Percentiles rank a stretch among this genome's conserved stretches.
phyloP scores from a whole-genome alignment of 2,888 invertebrate genomes.

The Apodemia hepburni region DNA sequence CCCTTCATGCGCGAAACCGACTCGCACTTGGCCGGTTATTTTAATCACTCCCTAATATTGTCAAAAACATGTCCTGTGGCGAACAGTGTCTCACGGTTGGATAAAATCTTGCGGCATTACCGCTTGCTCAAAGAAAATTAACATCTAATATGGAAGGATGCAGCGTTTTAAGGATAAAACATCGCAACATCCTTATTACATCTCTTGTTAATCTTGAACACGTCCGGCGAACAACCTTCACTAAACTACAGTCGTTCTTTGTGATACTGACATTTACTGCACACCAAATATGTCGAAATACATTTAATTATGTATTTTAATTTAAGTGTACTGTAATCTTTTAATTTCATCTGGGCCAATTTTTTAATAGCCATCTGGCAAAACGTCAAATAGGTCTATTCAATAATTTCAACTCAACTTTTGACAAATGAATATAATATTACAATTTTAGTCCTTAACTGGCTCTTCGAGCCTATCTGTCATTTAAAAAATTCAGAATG shows the following conservation, averaged over 20 bases:
- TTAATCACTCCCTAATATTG: background rate
- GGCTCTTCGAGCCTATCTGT: no score
- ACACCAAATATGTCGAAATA: background rate
- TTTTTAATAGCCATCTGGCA: no score
- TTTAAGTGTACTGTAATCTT: no score
- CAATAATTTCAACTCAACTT: no score
- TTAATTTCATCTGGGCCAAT: no score
- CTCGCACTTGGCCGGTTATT: no score
- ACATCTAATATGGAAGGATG: slow-evolving; percentile 13
- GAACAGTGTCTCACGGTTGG: background rate
- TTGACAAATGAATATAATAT: no score
- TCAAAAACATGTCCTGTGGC: background rate
- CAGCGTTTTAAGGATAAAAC: slow-evolving; percentile 19
- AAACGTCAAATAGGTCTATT: no score
- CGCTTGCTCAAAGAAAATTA: slow-evolving; percentile 5
- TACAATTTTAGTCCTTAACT: no score
- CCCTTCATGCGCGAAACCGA: no score
- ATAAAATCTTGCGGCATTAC: slow-evolving; percentile 10
- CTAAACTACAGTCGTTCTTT: slow-evolving; percentile 9
- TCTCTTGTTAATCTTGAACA: slow-evolving; percentile 21
- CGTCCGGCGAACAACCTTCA: slow-evolving; percentile 19
- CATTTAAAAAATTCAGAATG: no score
- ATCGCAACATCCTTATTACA: slow-evolving; percentile 18
- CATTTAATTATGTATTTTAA: no score
- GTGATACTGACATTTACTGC: slow-evolving; percentile 6